Evolutionary conservation across 2,797 vertebrate species (phyloP).

Genomic region (Limnodromus scolopaceus): DNA sequence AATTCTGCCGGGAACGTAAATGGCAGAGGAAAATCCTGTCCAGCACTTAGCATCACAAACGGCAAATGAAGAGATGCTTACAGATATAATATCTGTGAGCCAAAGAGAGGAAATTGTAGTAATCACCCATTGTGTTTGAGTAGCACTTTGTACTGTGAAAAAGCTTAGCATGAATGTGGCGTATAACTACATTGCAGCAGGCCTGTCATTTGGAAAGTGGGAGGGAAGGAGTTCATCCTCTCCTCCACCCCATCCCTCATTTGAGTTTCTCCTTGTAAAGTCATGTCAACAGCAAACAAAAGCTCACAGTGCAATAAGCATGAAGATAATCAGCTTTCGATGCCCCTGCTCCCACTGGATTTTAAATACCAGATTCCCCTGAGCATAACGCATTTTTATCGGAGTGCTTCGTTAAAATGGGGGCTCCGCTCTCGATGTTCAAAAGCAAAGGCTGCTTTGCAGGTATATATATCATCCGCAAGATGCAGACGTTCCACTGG

Average conservation of each 20-base stretch:
- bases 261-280: conserved; percentile 28
- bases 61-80: conserved; percentile 36
- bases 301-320: neutral
- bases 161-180: neutral
- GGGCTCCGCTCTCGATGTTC: neutral
- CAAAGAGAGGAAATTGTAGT: conserved; percentile 22
- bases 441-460: neutral
- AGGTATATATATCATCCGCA: neutral
- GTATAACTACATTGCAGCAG: neutral
- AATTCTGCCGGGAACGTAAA: neutral
- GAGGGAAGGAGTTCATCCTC: conserved; percentile 9
- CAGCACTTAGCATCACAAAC: neutral
- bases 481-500: neutral
- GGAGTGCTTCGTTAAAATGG: neutral
- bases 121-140: conserved; percentile 47
- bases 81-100: neutral
- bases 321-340: neutral
- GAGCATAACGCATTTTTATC: neutral
- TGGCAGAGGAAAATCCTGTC: neutral
- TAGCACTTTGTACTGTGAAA: conserved; percentile 34
- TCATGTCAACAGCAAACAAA: neutral
- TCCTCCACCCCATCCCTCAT: neutral
- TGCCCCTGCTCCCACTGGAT: neutral
- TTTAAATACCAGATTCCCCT: neutral
- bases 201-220: conserved; percentile 15